A percentile compares a stretch with the other conserved stretches of the same genome.
Evolutionary conservation across 2,797 vertebrate genomes (phyloP).

Genomic region (Menidia menidia): DNA sequence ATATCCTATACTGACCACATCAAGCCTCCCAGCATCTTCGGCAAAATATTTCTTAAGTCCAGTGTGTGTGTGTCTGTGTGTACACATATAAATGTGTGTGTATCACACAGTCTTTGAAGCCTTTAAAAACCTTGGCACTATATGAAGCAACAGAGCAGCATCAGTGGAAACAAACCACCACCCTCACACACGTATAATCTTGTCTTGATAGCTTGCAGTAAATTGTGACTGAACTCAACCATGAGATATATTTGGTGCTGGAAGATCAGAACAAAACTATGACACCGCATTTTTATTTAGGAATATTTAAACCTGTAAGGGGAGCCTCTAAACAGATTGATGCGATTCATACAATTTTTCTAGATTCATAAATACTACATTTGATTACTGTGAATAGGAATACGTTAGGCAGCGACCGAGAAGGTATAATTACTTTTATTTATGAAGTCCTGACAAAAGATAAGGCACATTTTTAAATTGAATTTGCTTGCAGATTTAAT

Average conservation of each 20-base stretch:
- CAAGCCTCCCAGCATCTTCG: constrained; percentile 34
- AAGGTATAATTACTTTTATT: background rate
- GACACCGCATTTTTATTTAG: constrained; percentile 44
- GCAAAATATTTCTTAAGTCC: constrained; percentile 8
- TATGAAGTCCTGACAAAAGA: too few relatives aligned
- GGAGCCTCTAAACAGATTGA: constrained; percentile 31
- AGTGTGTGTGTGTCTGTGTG: too few relatives aligned
- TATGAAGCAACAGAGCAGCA: constrained; percentile 17
- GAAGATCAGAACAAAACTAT: constrained; percentile 39
- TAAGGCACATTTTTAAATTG: too few relatives aligned
- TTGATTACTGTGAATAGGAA: background rate
- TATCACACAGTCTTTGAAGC: too few relatives aligned
- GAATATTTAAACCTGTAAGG: constrained; percentile 38
- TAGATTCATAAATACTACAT: background rate
- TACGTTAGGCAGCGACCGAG: background rate
- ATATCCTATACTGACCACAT: constrained; percentile 56
- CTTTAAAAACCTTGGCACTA: too few relatives aligned
- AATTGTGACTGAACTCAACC: constrained; percentile 47
- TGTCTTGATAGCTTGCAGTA: constrained; percentile 46
- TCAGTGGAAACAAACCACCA: constrained; percentile 47
- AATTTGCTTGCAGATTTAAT: too few relatives aligned
- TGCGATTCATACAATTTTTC: background rate
- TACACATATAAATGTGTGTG: too few relatives aligned
- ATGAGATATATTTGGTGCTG: constrained; percentile 43
- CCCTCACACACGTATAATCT: constrained; percentile 42